Percentiles rank a stretch among this genome's conserved stretches.
phyloP scores from a whole-genome alignment of 2,113 vertebrate genomes.

The Thamnophis sirtalis region DNA sequence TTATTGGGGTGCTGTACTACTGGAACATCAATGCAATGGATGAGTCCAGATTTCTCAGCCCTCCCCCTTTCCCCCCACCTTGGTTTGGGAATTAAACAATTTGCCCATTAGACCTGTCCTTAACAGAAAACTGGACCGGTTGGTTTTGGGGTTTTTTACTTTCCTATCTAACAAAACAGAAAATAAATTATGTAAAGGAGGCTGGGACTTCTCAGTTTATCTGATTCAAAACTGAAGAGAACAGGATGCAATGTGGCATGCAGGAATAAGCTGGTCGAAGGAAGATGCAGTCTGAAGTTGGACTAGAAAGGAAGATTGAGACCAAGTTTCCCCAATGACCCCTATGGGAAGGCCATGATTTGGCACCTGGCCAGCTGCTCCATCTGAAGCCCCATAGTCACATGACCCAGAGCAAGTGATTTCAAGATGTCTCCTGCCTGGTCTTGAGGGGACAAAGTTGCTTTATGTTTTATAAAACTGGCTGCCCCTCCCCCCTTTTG shows the following conservation, averaged over 20 bases:
- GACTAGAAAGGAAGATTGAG: neutral
- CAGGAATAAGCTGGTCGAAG: neutral
- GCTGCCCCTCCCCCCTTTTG: rapidly evolving
- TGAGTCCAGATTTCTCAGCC: neutral
- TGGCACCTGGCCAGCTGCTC: neutral
- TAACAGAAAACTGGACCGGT: neutral
- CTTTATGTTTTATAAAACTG: neutral
- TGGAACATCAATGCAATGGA: neutral
- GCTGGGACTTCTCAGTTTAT: neutral
- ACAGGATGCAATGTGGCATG: neutral
- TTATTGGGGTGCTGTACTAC: neutral
- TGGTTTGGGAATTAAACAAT: neutral
- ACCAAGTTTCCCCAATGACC: neutral
- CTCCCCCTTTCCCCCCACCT: neutral
- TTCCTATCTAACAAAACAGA: neutral
- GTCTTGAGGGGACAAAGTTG: neutral
- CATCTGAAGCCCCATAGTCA: neutral
- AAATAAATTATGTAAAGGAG: neutral
- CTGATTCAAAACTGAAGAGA: neutral
- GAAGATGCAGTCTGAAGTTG: neutral
- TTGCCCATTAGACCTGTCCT: neutral
- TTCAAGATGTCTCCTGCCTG: neutral
- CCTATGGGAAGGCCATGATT: neutral
- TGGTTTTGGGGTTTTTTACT: neutral
- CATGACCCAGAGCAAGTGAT: neutral